phyloP scores from a whole-genome alignment of 2,797 vertebrate genomes.

The Brachyrhaphis roseni region DNA sequence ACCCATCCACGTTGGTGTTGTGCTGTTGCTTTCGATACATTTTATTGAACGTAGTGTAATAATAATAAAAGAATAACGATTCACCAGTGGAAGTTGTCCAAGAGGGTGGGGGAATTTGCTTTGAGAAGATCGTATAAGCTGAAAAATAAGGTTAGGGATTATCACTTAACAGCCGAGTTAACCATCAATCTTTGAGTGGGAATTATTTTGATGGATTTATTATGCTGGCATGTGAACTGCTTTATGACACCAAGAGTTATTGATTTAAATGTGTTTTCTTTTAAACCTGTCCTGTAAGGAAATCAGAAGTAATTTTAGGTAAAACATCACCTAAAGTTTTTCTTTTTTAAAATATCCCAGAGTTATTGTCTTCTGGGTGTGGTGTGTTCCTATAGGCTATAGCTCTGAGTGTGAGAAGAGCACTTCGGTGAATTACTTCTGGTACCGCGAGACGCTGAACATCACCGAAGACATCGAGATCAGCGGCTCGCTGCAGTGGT shows the following conservation, averaged over 20 bases:
- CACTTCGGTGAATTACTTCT: constrained; percentile 88
- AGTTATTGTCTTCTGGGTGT: background rate
- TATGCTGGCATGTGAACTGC: constrained; percentile 4
- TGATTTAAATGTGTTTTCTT: background rate
- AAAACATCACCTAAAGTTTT: background rate
- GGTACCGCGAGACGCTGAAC: constrained; percentile 92
- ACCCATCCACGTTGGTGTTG: background rate
- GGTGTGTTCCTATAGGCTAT: constrained; percentile 65
- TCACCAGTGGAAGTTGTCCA: background rate
- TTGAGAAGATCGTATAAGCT: background rate
- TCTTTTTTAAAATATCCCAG: background rate
- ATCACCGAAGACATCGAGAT: constrained; percentile 76
- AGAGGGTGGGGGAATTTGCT: background rate
- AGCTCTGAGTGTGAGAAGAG: constrained; percentile 84
- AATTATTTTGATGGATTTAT: constrained; percentile 7
- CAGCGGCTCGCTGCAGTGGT: constrained; percentile 84
- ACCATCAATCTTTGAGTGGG: background rate
- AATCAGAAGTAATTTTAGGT: background rate
- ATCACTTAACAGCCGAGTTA: background rate
- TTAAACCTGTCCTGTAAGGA: background rate
- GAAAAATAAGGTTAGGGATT: background rate
- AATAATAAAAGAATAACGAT: background rate
- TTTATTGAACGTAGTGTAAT: background rate
- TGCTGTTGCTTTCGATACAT: background rate
- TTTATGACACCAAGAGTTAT: constrained; percentile 27